Evolutionary conservation across 2,113 vertebrate species (phyloP), one percentile per base, ranked within the genome.

Genomic region (Campylomormyrus numenius): DNA sequence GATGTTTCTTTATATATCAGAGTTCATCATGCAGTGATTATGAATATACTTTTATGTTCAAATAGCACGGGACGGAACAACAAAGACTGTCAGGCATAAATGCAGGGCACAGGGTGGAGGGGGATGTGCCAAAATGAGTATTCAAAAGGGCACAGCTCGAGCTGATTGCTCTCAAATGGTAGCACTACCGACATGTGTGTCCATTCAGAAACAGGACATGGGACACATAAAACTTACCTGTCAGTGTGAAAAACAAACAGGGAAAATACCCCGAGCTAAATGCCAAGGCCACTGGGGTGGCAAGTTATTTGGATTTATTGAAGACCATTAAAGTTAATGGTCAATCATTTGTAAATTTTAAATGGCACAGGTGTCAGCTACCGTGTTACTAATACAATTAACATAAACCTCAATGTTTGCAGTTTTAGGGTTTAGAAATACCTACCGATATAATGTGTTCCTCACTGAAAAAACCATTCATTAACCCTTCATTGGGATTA

Each of bases 241-340:
- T 11, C 10, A 27, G 9, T 31, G 27, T 31, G n/a, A 5, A 70
- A 70, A 31, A 27, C 62, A 70, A 70, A 70, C 62, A 70, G n/a
- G 56, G 56, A 62, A 31, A 31, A 70, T 70, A 31, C 62, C 62
- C 62, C 42, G 13, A 88, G 31, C 19, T 74, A 45, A 88, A 88
- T 56, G 88, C 66, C 66, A 66, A 88, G 42, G 9, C 88, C n/a
- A 24, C 56, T 70, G 24, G 66, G 56, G 66, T 49, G 31, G 35
- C 49, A 13, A 88, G 49, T 53, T 88, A 49, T 88, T 42, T 88
- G 50, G 35, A 88, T 24, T 45, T 19, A 88, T 88, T 70, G 70
- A 45, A 62, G 39, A 46, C 58, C 88, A 70, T 88, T 88, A 70
- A 62, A 88, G 39, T 66, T 66, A 66, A 11, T 27, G 62, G 62